Percentiles rank a stretch among this genome's conserved stretches.
phyloP scores from a whole-genome alignment of 2,797 vertebrate genomes.

The Microctenopoma steveboyesi region DNA sequence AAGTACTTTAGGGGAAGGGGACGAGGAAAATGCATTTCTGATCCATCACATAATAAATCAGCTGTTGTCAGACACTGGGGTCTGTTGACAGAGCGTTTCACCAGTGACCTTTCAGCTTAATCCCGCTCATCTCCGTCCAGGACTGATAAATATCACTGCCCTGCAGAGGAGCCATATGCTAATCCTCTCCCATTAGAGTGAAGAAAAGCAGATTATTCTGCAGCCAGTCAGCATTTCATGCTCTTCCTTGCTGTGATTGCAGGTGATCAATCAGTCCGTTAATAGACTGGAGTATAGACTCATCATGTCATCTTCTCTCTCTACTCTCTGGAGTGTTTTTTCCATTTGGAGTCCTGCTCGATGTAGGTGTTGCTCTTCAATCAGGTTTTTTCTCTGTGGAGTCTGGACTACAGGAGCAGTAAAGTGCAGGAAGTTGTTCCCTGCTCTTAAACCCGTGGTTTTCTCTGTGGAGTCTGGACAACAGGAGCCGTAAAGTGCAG shows the following conservation, averaged over 20 bases:
- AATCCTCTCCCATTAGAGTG: constrained; percentile 14
- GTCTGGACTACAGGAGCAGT: too few relatives aligned
- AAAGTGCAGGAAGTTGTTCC: not conserved
- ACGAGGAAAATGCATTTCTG: constrained; percentile 42
- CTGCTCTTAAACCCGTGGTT: constrained; percentile 5
- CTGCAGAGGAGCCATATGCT: not conserved
- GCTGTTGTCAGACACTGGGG: constrained; percentile 1
- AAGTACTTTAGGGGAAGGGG: too few relatives aligned
- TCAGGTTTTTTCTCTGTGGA: not conserved
- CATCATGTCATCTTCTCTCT: not conserved
- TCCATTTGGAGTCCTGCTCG: not conserved
- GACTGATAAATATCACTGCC: constrained; percentile 15
- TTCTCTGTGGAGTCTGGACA: not conserved
- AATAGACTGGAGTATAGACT: not conserved
- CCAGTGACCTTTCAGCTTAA: constrained; percentile 9
- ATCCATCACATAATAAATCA: constrained; percentile 27
- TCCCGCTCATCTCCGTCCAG: constrained; percentile 8
- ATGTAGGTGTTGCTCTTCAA: not conserved
- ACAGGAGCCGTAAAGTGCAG: not conserved
- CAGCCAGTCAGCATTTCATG: not conserved
- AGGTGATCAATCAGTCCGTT: constrained; percentile 15
- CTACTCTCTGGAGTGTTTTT: not conserved
- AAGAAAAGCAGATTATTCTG: not conserved
- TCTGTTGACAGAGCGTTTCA: constrained; percentile 18
- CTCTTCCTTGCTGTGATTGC: not conserved